Evolutionary conservation across 2,797 vertebrate species (phyloP), one percentile per base, ranked within the genome.

Genomic region (Chelon labrosus): DNA sequence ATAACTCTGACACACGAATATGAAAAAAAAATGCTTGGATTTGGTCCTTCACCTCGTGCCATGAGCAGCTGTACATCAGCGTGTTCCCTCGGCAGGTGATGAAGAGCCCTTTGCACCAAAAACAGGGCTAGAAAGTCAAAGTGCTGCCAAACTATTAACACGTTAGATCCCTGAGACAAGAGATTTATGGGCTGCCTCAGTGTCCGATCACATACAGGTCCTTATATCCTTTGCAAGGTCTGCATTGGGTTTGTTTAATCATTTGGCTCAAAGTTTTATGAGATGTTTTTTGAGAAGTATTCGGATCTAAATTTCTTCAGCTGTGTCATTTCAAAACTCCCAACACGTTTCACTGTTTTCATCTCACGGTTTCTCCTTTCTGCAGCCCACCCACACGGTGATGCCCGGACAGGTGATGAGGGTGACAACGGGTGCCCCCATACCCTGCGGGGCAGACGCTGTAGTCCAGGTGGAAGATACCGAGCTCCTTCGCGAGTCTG

Each of bases 351-450:
- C 7, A 31, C 4, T 35, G 31, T 35, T 7, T 35, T 35, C 31
- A 35, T 35, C 16, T 47, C 17, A n/a, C 17, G 8, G 44, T 47
- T n/a, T 2, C 44, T 13, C 66, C 14, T 50, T 37, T 3, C 61
- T 90, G 66, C 90, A 99, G 98, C 98, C 98, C 53, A 99, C 96
- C 85, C 98, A 98, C 92, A 99, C 98, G 73, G 98, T 99, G 91
- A 99, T 99, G 98, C 98, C 98, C 31, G 98, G 98, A 66, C 98
- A 99, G 93, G 98, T 99, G 90, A 99, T 99, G 98, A 94, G 98
- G 41, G 98, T 99, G 90, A 99, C 98, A 86, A 99, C 98, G 0
- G 98, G 98, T 50, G 98, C 98, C 88, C 98, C 98, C 22, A 99
- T 99, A 86, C 98, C 98, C 25, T 99, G 98, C 46, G 98, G 98